These are phyloP conservation scores for Dromaius novaehollandiae DNA, from an alignment of 2,113 vertebrate species.

Conservation along the genomic window DNA sequence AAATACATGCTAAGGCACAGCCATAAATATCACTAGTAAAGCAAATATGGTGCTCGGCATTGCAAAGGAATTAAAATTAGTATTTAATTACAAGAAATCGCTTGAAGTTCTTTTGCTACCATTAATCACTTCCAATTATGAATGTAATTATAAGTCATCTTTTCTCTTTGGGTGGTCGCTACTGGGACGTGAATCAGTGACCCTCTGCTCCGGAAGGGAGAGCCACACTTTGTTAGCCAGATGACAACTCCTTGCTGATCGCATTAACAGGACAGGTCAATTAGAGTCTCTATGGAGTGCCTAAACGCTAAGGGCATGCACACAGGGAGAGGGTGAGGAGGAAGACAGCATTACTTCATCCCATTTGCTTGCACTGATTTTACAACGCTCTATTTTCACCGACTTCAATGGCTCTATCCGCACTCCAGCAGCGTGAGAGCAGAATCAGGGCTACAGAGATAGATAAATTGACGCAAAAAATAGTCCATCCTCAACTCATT, in stretches of 20 bases:
- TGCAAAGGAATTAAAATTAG: conserved; percentile 73
- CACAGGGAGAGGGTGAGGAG: background rate
- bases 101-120: conserved; percentile 73
- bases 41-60: conserved; percentile 62
- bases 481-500: background rate
- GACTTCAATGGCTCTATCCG: background rate
- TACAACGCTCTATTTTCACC: background rate
- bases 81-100: conserved; percentile 73
- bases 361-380: accelerated
- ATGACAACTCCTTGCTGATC: accelerated
- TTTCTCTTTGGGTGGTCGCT: conserved; percentile 70
- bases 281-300: background rate
- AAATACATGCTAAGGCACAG: conserved; percentile 33
- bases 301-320: background rate
- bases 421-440: accelerated
- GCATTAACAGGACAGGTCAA: background rate
- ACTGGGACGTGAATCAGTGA: conserved; percentile 13
- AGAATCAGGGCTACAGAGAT: background rate
- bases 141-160: conserved; percentile 70
- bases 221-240: background rate
- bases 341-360: background rate
- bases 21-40: conserved; percentile 70
- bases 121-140: conserved; percentile 75
- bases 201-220: background rate
- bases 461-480: background rate